Percentiles rank a stretch among this genome's conserved stretches.
Conservation (phyloP, 1,140 invertebrate genomes). For the Penaeus vannamei region DNA sequence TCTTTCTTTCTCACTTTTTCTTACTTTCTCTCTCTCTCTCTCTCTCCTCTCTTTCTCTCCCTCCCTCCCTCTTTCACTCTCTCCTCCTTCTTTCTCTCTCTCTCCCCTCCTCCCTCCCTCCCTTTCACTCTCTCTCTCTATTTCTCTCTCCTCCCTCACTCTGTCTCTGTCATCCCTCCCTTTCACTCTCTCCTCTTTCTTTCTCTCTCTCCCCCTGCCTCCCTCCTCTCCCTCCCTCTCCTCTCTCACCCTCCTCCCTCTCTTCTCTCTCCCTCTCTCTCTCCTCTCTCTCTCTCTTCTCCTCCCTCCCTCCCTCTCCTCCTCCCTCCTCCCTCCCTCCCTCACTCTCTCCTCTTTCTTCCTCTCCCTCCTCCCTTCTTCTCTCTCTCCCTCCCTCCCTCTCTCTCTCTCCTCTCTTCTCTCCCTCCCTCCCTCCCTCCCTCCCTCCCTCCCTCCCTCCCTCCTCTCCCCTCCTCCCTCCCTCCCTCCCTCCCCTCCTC, state of each 20-base stretch:
- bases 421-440: not conserved
- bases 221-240: not conserved
- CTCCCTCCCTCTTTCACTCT: no score
- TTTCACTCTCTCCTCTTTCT: not conserved
- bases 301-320: conserved; percentile 5
- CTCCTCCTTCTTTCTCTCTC: not conserved
- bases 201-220: not conserved
- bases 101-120: not conserved
- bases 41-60: not conserved
- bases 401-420: no score
- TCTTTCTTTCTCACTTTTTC: not conserved
- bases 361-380: conserved; percentile 5
- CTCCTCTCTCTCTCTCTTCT: conserved; percentile 9
- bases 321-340: not conserved
- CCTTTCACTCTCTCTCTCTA: not conserved
- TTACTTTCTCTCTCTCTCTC: conserved; percentile 10
- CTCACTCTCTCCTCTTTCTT: not conserved
- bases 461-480: not conserved
- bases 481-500: not conserved
- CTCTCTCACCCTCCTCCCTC: no score
- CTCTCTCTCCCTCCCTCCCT: not conserved
- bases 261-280: not conserved
- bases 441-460: conserved; percentile 5
- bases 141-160: not conserved
- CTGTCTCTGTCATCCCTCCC: not conserved